Evolutionary conservation across 1,140 invertebrate species (phyloP).

Genomic region (Agraylea sexmaculata): DNA sequence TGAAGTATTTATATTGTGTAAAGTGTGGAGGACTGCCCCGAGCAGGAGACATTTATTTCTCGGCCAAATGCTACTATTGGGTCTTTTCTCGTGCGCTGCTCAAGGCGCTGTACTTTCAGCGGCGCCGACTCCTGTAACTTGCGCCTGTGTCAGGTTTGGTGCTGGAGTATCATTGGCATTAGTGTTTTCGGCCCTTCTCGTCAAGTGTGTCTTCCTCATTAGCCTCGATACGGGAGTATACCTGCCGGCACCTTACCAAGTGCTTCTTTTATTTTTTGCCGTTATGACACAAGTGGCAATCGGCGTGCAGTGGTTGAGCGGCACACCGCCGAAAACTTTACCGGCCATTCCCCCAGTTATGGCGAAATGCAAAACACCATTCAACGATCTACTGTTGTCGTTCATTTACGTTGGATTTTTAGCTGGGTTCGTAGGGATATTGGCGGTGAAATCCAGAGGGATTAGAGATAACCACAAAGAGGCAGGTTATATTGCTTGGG

Average conservation of each 20-base stretch:
- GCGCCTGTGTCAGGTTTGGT: constrained; percentile 71
- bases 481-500: constrained; percentile 75
- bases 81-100: constrained; percentile 71
- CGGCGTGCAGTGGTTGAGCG: constrained; percentile 73
- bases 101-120: constrained; percentile 68
- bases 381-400: constrained; percentile 61
- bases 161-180: constrained; percentile 77
- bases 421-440: constrained; percentile 68
- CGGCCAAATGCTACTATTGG: constrained; percentile 80
- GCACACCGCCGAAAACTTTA: constrained; percentile 48
- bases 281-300: constrained; percentile 82
- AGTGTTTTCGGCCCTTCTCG: constrained; percentile 83
- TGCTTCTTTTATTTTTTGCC: constrained; percentile 78
- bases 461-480: constrained; percentile 90
- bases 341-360: constrained; percentile 32
- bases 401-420: constrained; percentile 73
- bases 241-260: constrained; percentile 85
- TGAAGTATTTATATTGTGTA: constrained; percentile 82
- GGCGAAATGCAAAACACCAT: constrained; percentile 49
- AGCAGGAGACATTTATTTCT: constrained; percentile 79
- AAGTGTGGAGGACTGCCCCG: constrained; percentile 70
- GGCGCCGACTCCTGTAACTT: constrained; percentile 67
- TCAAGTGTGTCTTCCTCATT: constrained; percentile 88
- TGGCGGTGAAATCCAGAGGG: constrained; percentile 72
- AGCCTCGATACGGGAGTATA: constrained; percentile 86